Evolutionary conservation across 2,797 vertebrate species (phyloP), one percentile per base, ranked within the genome.

Genomic region (Gallinago nigripennis): DNA sequence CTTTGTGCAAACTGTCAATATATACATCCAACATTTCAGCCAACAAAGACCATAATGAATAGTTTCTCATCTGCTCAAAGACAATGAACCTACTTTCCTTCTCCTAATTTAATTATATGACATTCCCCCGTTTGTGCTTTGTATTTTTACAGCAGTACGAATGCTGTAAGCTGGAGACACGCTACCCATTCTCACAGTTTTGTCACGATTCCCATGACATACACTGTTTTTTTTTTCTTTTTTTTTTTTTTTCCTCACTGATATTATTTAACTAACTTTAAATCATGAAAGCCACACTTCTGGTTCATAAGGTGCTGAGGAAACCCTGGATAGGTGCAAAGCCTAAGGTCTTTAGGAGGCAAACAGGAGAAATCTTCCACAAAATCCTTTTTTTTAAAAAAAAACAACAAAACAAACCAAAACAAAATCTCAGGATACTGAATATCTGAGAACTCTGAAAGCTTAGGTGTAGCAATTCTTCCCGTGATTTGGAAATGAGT

Each of bases 111-210:
- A 86, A 91, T 79, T 39, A 61, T 64, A 82, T 43, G 43, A 35
- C 77, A 33, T 33, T 93, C 54, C 25, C 12, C 21, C 9, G 1
- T 78, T 30, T 53, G 64, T 6, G n/a, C 20, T 95, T 71, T 31
- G 23, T 14, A 73, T 92, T 68, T 96, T 95, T 95, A 84, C 75
- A 88, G 86, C 37, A 33, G 33, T 23, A 69, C 46, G 33, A 94
- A 66, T 15, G 60, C 35, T 80, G 10, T 51, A 77, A 92, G 50
- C 19, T 31, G 83, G 64, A 73, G 54, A 54, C 31, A 78, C 31
- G 25, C 51, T 50, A 31, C 31, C 0, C 2, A 80, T 43, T 88
- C 30, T 64, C 48, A 82, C 10, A 64, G 33, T 85, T 77, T 83
- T 64, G 21, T 76, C 46, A 89, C 0, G 5, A 82, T 58, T 92